Evolutionary conservation across 2,113 vertebrate genomes (phyloP).

Genomic region (Neogobius melanostomus): DNA sequence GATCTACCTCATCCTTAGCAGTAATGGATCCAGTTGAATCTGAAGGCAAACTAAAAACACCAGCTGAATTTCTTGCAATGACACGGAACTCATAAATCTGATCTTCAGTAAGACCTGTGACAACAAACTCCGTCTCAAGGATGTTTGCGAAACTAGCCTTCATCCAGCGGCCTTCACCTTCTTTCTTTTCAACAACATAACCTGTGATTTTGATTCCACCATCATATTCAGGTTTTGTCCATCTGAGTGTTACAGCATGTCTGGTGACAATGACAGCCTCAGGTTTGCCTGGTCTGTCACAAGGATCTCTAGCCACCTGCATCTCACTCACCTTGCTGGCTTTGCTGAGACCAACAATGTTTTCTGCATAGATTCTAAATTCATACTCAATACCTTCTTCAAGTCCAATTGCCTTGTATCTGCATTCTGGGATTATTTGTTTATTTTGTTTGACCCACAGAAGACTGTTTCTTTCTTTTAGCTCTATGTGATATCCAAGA

Average conservation of each 20-base stretch:
- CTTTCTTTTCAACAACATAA: constrained; percentile 94
- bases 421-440: constrained; percentile 87
- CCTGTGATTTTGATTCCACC: constrained; percentile 94
- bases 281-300: constrained; percentile 92
- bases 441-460: constrained; percentile 96
- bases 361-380: constrained; percentile 95
- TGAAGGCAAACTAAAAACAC: constrained; percentile 89
- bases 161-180: constrained; percentile 94
- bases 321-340: constrained; percentile 89
- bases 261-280: constrained; percentile 94
- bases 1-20: constrained; percentile 94
- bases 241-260: constrained; percentile 89
- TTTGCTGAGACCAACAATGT: constrained; percentile 94
- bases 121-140: constrained; percentile 91
- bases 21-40: constrained; percentile 93
- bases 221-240: constrained; percentile 92
- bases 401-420: constrained; percentile 87
- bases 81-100: constrained; percentile 95
- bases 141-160: constrained; percentile 96
- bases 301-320: constrained; percentile 92
- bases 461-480: constrained; percentile 95
- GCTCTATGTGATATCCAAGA: constrained; percentile 92
- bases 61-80: constrained; percentile 93
- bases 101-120: constrained; percentile 90
- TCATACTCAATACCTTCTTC: constrained; percentile 99